Percentiles rank a stretch among this genome's conserved stretches.
These are phyloP conservation scores for Chaetura pelagica DNA, from an alignment of 2,113 vertebrate species.

Conservation along the genomic window DNA sequence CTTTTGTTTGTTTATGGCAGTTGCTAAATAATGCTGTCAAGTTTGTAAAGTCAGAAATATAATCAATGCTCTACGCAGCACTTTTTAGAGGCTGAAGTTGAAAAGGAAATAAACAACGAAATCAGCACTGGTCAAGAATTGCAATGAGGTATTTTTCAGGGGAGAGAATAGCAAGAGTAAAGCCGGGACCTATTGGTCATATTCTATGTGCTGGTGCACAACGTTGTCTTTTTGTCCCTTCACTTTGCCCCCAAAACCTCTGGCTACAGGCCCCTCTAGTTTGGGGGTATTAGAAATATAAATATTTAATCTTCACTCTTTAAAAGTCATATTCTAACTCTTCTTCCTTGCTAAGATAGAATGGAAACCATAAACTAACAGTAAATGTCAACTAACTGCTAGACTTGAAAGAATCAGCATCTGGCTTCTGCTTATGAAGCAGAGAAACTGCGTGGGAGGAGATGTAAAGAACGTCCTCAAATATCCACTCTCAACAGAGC, in stretches of 20 bases:
- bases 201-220: neutral
- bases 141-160: neutral
- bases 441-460: conserved; percentile 38
- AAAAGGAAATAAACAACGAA: neutral
- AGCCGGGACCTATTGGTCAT: neutral
- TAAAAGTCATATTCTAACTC: neutral
- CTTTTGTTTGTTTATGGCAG: neutral
- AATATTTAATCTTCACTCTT: neutral
- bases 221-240: neutral
- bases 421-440: conserved; percentile 37
- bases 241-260: neutral
- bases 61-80: neutral
- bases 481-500: neutral
- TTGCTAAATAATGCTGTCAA: neutral
- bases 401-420: conserved; percentile 42
- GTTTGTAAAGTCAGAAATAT: neutral
- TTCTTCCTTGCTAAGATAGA: neutral
- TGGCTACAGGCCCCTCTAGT: neutral
- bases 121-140: neutral
- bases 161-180: neutral
- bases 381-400: conserved; percentile 50
- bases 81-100: neutral
- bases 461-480: conserved; percentile 28
- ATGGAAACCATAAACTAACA: conserved; percentile 1
- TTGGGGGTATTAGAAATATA: neutral